Conservation (phyloP, 53 echinoderm and acorn worm species). For the Arbacia lixula region DNA sequence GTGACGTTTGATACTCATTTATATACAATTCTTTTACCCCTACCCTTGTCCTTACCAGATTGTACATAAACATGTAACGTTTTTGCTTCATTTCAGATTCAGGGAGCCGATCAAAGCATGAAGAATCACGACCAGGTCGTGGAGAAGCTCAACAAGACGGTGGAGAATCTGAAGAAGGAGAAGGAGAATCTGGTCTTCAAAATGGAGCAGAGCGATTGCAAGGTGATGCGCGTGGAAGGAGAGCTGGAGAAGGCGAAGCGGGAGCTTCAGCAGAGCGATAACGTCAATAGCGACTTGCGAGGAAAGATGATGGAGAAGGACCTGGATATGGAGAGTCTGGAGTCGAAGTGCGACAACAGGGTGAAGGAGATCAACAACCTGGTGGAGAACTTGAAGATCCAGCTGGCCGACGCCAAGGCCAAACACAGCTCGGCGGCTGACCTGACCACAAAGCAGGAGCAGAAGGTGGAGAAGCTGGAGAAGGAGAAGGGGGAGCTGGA, state of each 20-base stretch:
- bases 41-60: too few species aligned
- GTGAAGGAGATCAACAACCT: slow-evolving; percentile 79
- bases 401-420: slow-evolving; percentile 66
- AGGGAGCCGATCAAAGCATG: slow-evolving; percentile 60
- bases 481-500: slow-evolving; percentile 56
- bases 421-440: slow-evolving; percentile 69
- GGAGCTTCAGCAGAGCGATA: slow-evolving; percentile 79
- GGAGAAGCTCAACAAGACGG: slow-evolving; percentile 70
- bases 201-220: slow-evolving; percentile 81
- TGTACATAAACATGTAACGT: too few species aligned
- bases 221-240: slow-evolving; percentile 71
- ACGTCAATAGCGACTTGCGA: slow-evolving; percentile 65
- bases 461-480: slow-evolving; percentile 68
- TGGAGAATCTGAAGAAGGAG: slow-evolving; percentile 77
- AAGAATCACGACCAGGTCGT: slow-evolving; percentile 56
- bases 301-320: slow-evolving; percentile 86
- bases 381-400: slow-evolving; percentile 82
- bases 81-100: not conserved
- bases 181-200: slow-evolving; percentile 74
- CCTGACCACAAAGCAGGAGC: slow-evolving; percentile 72
- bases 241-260: slow-evolving; percentile 76
- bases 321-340: slow-evolving; percentile 64
- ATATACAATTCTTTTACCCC: not conserved
- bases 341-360: slow-evolving; percentile 64
- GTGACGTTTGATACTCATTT: too few species aligned